phyloP scores from a whole-genome alignment of 2,888 invertebrate species.

The Calameuta pallipes region DNA sequence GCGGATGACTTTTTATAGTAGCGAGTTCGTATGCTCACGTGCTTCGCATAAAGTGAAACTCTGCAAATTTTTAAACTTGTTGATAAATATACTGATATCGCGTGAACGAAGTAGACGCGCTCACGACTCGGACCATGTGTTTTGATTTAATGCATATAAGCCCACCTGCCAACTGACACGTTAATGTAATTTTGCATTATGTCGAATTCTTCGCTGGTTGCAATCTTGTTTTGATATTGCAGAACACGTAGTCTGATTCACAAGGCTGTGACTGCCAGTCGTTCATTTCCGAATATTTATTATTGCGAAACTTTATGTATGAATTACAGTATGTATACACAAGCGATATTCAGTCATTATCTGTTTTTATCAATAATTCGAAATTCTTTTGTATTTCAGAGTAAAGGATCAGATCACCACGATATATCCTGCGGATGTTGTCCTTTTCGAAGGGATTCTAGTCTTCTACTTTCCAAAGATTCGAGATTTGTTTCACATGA shows the following conservation, averaged over 20 bases:
- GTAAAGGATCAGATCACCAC: slow-evolving; percentile 75
- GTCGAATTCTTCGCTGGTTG: neutral
- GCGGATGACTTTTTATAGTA: slow-evolving; percentile 1
- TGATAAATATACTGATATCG: slow-evolving; percentile 16
- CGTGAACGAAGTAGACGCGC: neutral
- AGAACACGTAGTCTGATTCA: neutral
- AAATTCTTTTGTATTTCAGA: slow-evolving; percentile 37
- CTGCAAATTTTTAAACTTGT: slow-evolving; percentile 20
- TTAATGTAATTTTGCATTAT: neutral
- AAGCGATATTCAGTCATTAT: neutral
- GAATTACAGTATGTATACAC: neutral
- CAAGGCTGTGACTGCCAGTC: neutral
- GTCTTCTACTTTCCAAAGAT: slow-evolving; percentile 98
- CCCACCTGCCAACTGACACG: neutral
- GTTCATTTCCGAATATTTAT: neutral
- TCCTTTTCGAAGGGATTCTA: slow-evolving; percentile 96
- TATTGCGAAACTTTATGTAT: neutral
- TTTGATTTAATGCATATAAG: neutral
- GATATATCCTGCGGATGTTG: slow-evolving; percentile 96
- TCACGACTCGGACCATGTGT: neutral
- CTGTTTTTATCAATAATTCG: neutral
- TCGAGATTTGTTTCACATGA: slow-evolving; percentile 97
- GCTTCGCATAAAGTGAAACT: slow-evolving; percentile 9
- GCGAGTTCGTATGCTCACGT: neutral
- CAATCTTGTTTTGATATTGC: slow-evolving; percentile 9